A percentile compares a stretch with the other conserved stretches of the same genome.
Conservation (phyloP, 2,797 vertebrate genomes). For the Protosalanx chinensis region DNA sequence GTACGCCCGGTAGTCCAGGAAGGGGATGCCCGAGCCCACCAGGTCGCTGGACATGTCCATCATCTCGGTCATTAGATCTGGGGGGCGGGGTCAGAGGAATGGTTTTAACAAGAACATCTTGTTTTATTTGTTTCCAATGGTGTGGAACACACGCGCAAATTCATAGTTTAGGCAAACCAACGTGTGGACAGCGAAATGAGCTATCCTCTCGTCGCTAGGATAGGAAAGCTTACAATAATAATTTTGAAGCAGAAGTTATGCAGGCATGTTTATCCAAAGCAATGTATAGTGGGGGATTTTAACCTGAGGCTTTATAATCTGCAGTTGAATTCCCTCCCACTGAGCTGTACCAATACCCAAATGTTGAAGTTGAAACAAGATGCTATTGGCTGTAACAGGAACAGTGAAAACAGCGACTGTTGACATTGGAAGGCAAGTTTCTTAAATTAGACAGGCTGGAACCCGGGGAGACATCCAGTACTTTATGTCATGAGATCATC, state of each 20-base stretch:
- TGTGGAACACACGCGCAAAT: no score
- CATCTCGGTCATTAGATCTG: slow-evolving; percentile 99
- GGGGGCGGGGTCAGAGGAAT: not conserved
- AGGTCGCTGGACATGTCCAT: slow-evolving; percentile 97
- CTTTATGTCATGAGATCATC: slow-evolving; percentile 21
- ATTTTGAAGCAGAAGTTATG: no score
- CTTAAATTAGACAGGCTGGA: slow-evolving; percentile 30
- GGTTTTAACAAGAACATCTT: no score
- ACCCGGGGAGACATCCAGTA: slow-evolving; percentile 19
- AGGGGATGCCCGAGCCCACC: slow-evolving; percentile 92
- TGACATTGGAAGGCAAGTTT: slow-evolving; percentile 18
- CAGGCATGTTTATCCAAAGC: no score
- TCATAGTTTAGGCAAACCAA: no score
- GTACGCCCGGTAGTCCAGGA: slow-evolving; percentile 93
- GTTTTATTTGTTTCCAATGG: no score
- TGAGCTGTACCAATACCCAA: slow-evolving; percentile 3
- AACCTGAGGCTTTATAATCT: no score
- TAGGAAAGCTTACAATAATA: no score
- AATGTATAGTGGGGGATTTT: no score
- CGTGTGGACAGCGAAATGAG: no score
- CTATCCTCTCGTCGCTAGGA: no score
- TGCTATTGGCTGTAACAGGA: slow-evolving; percentile 6
- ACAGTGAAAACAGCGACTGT: slow-evolving; percentile 13
- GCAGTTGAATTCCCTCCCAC: not conserved
- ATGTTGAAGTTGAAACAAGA: slow-evolving; percentile 17